Conservation (phyloP, 2,888 invertebrate species). For the Drosophila parthenogenetica region DNA sequence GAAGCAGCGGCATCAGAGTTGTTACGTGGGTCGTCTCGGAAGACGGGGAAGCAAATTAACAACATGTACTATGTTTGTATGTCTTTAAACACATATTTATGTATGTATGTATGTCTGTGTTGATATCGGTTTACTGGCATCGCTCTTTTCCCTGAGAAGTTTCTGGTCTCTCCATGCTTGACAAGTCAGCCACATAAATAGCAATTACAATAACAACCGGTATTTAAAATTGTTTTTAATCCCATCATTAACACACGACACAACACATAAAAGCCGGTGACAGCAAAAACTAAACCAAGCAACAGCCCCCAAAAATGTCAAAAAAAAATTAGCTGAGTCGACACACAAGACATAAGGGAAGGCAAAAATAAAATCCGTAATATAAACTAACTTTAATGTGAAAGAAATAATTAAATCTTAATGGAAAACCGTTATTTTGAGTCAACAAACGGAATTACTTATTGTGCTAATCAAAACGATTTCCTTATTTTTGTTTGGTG, state of each 20-base stretch:
- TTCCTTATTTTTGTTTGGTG: slow-evolving; percentile 36
- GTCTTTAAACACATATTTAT: not conserved
- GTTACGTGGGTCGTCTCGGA: slow-evolving; percentile 24
- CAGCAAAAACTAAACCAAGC: slow-evolving; percentile 17
- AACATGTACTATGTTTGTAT: slow-evolving; percentile 14
- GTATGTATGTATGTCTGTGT: slow-evolving; percentile 1
- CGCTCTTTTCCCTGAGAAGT: slow-evolving; percentile 27
- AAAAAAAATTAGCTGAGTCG: not conserved
- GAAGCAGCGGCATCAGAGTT: slow-evolving; percentile 1
- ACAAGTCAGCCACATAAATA: slow-evolving; percentile 54
- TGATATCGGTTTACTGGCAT: slow-evolving; percentile 12
- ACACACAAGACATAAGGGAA: no score
- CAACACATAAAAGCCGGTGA: slow-evolving; percentile 2
- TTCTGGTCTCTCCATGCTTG: slow-evolving; percentile 29
- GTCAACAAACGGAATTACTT: no score
- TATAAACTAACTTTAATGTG: no score
- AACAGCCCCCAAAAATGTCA: slow-evolving; percentile 34
- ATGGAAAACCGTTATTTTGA: no score
- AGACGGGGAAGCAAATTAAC: slow-evolving; percentile 33
- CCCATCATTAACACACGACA: slow-evolving; percentile 52
- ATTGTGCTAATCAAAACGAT: not conserved
- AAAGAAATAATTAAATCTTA: no score
- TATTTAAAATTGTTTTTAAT: slow-evolving; percentile 68
- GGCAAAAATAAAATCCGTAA: no score
- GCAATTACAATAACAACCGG: slow-evolving; percentile 70